A percentile compares a stretch with the other conserved stretches of the same genome.
These are phyloP conservation scores for Dasysyrphus tricinctus DNA, from an alignment of 2,888 invertebrate genomes.

Conservation along the genomic window DNA sequence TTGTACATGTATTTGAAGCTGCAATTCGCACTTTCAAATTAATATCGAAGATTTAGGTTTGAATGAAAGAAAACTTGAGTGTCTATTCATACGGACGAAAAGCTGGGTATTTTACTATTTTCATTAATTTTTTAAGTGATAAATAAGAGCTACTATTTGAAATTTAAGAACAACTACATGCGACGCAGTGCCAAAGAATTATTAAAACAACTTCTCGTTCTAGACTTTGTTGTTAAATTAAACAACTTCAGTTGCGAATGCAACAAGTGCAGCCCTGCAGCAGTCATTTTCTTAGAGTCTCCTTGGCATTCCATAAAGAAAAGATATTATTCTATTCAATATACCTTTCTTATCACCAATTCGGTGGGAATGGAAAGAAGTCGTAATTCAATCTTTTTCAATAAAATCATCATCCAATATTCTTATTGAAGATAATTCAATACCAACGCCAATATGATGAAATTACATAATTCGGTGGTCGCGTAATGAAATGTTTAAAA, in stretches of 20 bases:
- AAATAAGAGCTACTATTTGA: no score
- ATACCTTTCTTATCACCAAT: not conserved
- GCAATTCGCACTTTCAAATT: no score
- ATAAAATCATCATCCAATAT: not conserved
- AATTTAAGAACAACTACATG: no score
- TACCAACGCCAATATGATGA: not conserved
- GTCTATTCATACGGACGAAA: no score
- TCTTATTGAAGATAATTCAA: constrained; percentile 29
- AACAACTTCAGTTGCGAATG: constrained; percentile 6
- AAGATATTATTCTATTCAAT: not conserved
- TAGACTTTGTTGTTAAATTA: not conserved
- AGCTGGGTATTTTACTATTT: no score
- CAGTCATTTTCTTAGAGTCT: not conserved
- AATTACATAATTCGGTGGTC: constrained; percentile 15
- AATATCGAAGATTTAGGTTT: no score
- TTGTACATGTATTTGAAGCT: no score
- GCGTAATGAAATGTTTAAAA: constrained; percentile 53
- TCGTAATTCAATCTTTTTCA: not conserved
- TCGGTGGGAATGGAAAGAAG: no score
- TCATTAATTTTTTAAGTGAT: no score
- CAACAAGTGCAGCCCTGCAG: not conserved
- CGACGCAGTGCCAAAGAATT: not conserved
- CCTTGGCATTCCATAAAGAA: not conserved
- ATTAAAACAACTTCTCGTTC: not conserved
- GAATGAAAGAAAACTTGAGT: no score